phyloP scores from a whole-genome alignment of 2,113 vertebrate genomes.

The Ailurus styani region DNA sequence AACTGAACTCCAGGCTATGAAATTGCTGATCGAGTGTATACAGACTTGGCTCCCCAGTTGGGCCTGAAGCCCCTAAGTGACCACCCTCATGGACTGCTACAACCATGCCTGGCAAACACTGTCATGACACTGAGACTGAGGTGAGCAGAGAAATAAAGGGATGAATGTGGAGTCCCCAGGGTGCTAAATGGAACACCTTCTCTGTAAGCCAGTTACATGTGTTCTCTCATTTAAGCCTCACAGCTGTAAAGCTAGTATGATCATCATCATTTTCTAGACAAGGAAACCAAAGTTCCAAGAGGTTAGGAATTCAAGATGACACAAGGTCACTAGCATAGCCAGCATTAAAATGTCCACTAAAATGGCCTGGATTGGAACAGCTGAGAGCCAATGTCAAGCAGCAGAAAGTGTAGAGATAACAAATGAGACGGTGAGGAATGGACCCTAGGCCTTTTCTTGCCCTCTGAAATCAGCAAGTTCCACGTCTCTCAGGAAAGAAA shows the following conservation, averaged over 20 bases:
- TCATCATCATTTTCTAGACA: neutral
- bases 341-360: neutral
- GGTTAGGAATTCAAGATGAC: neutral
- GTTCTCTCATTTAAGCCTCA: neutral
- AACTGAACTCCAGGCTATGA: neutral
- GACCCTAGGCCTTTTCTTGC: neutral
- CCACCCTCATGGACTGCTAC: neutral
- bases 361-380: neutral
- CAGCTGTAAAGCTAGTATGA: neutral
- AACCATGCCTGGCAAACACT: neutral
- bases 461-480: neutral
- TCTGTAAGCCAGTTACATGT: neutral
- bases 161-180: neutral
- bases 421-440: neutral
- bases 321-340: neutral
- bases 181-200: neutral
- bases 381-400: neutral
- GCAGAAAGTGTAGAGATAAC: neutral
- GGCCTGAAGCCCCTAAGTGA: neutral
- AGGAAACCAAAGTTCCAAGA: neutral
- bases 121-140: neutral
- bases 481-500: neutral
- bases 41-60: neutral
- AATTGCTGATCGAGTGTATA: neutral
- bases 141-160: neutral